Conservation (phyloP, 2,113 vertebrate genomes). For the Lophotis ruficrista region DNA sequence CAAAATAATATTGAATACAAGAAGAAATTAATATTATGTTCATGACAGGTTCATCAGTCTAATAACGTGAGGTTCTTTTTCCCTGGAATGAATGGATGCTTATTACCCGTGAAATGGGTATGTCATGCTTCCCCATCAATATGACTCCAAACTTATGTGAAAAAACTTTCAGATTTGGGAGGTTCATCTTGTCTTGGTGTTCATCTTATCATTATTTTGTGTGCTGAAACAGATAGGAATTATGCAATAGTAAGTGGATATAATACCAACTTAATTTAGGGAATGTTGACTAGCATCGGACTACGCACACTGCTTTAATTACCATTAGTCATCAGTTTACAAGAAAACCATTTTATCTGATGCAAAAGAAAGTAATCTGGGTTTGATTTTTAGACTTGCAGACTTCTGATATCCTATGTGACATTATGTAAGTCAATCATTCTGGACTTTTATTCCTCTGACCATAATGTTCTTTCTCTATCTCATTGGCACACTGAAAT, state of each 20-base stretch:
- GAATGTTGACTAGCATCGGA: neutral
- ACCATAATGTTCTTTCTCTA: neutral
- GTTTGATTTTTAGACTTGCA: neutral
- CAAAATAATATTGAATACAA: conserved; percentile 1
- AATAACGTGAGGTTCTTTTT: neutral
- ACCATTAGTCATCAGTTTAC: neutral
- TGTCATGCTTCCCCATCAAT: neutral
- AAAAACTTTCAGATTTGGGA: neutral
- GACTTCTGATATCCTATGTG: neutral
- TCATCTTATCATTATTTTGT: neutral
- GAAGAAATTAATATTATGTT: conserved; percentile 24
- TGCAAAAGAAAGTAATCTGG: neutral
- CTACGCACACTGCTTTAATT: neutral
- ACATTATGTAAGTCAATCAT: neutral
- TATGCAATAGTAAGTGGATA: neutral
- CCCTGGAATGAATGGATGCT: neutral
- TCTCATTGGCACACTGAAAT: neutral
- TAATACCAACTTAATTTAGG: neutral
- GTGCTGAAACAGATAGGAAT: neutral
- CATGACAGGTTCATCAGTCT: neutral
- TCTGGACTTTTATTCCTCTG: neutral
- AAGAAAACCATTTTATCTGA: neutral
- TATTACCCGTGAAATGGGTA: neutral
- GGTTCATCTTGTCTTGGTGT: neutral
- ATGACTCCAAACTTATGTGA: neutral